These are phyloP conservation scores for Oreortyx pictus DNA, from an alignment of 2,797 vertebrate genomes.

Conservation along the genomic window DNA sequence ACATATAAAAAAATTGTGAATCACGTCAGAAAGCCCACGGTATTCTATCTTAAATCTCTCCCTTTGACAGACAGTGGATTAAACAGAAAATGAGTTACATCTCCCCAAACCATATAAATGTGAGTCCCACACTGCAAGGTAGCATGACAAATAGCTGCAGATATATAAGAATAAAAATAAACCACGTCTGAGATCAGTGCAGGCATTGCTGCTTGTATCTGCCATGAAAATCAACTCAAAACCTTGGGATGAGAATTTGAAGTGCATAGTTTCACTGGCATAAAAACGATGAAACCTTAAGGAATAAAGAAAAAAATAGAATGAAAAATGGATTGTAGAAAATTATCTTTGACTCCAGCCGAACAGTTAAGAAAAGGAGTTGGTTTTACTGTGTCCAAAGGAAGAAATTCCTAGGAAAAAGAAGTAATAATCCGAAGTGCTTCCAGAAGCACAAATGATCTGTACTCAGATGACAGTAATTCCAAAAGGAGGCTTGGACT, in stretches of 20 bases:
- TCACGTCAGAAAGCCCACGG: constrained; percentile 31
- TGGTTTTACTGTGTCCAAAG: background rate
- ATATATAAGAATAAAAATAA: constrained; percentile 58
- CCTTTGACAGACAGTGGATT: constrained; percentile 64
- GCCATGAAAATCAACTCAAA: constrained; percentile 43
- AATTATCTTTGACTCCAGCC: background rate
- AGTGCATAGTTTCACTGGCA: background rate
- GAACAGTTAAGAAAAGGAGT: background rate
- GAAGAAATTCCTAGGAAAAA: background rate
- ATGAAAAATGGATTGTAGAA: background rate
- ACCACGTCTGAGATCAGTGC: constrained; percentile 27
- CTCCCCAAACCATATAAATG: constrained; percentile 46
- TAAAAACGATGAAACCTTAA: background rate
- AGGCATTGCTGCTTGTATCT: constrained; percentile 3
- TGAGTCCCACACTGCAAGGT: constrained; percentile 23
- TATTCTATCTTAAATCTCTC: constrained; percentile 53
- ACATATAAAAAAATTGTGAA: constrained; percentile 25
- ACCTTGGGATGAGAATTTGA: constrained; percentile 10
- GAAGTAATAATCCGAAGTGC: background rate
- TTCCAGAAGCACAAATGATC: background rate
- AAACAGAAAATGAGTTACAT: constrained; percentile 70
- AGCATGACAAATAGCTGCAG: constrained; percentile 69
- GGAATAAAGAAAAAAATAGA: background rate
- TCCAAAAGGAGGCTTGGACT: background rate
- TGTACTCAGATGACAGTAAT: background rate